phyloP scores from a whole-genome alignment of 2,113 vertebrate species.

The Nyctibius bracteatus region DNA sequence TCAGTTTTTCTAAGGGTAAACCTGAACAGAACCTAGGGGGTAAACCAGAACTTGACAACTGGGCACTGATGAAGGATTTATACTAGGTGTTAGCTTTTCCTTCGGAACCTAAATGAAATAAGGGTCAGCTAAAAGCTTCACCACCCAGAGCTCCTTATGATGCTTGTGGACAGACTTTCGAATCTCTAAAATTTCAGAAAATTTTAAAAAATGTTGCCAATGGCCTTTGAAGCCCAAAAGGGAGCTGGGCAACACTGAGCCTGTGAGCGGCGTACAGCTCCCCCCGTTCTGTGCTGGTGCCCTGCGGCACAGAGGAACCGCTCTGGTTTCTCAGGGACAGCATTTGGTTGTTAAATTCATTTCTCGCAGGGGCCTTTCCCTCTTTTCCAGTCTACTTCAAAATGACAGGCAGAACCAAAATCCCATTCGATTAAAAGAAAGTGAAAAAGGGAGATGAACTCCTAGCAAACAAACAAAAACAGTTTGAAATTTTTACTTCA shows the following conservation, averaged over 20 bases:
- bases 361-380: neutral
- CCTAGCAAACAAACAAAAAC: neutral
- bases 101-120: neutral
- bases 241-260: neutral
- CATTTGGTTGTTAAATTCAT: conserved; percentile 11
- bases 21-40: neutral
- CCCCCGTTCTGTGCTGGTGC: neutral
- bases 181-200: neutral
- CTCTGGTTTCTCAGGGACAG: neutral
- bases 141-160: neutral
- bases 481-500: conserved; percentile 39
- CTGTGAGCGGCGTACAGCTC: neutral
- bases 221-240: neutral
- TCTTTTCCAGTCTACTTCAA: neutral
- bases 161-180: neutral
- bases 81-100: neutral
- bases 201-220: neutral
- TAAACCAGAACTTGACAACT: neutral
- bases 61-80: neutral
- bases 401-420: neutral
- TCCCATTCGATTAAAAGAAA: neutral
- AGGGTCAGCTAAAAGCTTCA: neutral
- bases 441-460: neutral
- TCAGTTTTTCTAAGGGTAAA: neutral
- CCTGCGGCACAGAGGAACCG: neutral